Evolutionary conservation across 2,113 vertebrate genomes (phyloP).

Genomic region (Chloropsis cyanopogon): DNA sequence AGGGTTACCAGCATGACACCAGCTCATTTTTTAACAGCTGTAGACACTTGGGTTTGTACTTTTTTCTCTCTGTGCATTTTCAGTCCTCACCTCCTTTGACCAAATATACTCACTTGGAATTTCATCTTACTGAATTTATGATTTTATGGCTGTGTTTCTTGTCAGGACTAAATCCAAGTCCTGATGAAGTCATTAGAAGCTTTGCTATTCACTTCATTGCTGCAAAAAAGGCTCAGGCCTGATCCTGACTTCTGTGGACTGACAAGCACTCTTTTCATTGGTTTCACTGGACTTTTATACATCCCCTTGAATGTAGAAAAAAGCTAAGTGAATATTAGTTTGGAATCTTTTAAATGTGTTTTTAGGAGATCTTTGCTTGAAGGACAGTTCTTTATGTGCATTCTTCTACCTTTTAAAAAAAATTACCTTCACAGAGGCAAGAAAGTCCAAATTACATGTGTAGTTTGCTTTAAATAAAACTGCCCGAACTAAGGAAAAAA

Average conservation of each 20-base stretch:
- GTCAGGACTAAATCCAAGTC: constrained; percentile 29
- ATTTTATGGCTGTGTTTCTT: constrained; percentile 41
- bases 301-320: neutral
- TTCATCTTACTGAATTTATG: constrained; percentile 50
- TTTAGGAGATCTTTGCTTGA: neutral
- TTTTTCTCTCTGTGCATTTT: constrained; percentile 24
- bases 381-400: neutral
- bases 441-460: constrained; percentile 36
- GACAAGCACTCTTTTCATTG: neutral
- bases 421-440: neutral
- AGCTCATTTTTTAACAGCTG: constrained; percentile 51
- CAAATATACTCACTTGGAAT: constrained; percentile 42
- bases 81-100: constrained; percentile 22
- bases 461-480: constrained; percentile 46
- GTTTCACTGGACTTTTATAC: neutral
- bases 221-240: neutral
- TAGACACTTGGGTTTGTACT: constrained; percentile 38
- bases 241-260: neutral
- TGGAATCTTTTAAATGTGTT: neutral
- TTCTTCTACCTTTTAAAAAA: neutral
- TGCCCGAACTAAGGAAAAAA: neutral
- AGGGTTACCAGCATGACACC: constrained; percentile 52
- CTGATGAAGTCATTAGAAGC: constrained; percentile 27
- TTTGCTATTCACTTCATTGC: neutral
- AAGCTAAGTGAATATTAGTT: neutral